phyloP scores from a whole-genome alignment of 2,113 vertebrate species.

The Nestor notabilis region DNA sequence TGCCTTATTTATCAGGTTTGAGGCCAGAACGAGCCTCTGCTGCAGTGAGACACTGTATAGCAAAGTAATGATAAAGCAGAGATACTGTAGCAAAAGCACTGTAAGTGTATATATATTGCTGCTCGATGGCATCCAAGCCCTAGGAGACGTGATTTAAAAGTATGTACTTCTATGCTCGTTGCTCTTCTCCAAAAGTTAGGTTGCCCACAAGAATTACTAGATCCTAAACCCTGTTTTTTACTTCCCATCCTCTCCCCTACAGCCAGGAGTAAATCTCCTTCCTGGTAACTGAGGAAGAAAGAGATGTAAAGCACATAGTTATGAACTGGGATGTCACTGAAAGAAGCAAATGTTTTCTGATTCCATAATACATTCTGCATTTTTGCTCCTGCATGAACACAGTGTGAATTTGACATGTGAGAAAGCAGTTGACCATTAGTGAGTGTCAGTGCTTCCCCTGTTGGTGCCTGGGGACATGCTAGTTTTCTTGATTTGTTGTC shows the following conservation, averaged over 20 bases:
- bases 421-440: not conserved
- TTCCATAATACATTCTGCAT: not conserved
- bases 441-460: not conserved
- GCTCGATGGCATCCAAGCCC: not conserved
- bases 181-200: not conserved
- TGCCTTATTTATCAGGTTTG: not conserved
- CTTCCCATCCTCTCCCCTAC: fast-evolving
- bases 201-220: not conserved
- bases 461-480: not conserved
- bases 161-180: not conserved
- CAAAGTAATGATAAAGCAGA: not conserved
- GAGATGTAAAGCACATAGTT: not conserved
- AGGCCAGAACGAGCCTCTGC: not conserved
- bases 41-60: fast-evolving
- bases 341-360: not conserved
- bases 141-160: not conserved
- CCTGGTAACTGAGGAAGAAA: not conserved
- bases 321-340: not conserved
- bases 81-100: not conserved
- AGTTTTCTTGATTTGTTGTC: not conserved
- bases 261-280: not conserved
- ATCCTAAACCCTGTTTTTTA: not conserved
- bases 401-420: fast-evolving
- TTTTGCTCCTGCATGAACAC: not conserved
- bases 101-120: not conserved